Base-by-base conservation (phyloP, 2,797 vertebrate genomes). In the Pseudomugil gertrudae region DNA sequence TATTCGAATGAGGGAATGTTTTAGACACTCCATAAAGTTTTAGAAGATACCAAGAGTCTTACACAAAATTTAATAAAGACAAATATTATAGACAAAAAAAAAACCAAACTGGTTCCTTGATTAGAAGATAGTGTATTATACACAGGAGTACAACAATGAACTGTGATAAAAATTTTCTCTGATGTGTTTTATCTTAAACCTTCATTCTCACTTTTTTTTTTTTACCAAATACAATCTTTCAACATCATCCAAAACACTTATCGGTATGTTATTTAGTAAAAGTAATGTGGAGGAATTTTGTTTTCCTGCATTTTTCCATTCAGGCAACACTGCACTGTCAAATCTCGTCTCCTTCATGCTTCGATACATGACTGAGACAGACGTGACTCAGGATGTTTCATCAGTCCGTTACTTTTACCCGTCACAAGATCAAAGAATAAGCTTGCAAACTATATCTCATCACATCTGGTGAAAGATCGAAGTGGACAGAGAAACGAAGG, bases 361-460 rank as follows among this genome's bases (percentile, higher is more conserved):
- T 38, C 19, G 60, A 57, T n/a, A 68, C 40, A 64, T 43, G 21
- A 63, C 55, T 62, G n/a, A 26, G 40, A 69, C 26, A 74, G 47
- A 24, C 47, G 24, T 24, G 47, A 50, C 48, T 14, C 5, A 51
- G 24, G 26, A 15, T 51, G 48, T 51, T 51, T 51, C 48, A 27
- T 27, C 56, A 19, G 53, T 55, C 14, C n/a, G 23, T 19, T 13
- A 1, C 15, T 38, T 59, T 45, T 38, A 32, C 14, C 51, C 23
- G 27, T 21, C 59, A 66, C 47, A 27, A 50, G 21, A 78, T 72
- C 56, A 74, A 66, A 73, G 38, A 72, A 55, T 24, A 14, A 63
- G 23, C 48, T 27, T 9, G 40, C 35, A 74, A 33, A 45, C 63
- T 78, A 76, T 52, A 38, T 74, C 52, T 66, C 56, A 66, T 76